Evolutionary conservation across 2,113 vertebrate genomes (phyloP), one percentile per base, ranked within the genome.

Genomic region (Aix galericulata): DNA sequence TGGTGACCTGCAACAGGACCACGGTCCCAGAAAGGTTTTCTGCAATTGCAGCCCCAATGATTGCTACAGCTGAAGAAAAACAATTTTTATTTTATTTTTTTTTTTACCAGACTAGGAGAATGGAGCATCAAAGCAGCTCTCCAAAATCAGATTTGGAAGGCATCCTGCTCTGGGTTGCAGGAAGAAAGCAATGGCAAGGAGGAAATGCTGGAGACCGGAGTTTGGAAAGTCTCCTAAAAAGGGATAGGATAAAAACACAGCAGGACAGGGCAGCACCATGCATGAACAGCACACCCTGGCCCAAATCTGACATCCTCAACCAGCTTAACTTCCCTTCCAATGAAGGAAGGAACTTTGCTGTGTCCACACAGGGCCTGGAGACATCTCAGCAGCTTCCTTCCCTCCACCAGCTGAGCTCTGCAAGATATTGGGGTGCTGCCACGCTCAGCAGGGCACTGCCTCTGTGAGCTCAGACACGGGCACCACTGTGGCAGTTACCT

Each of bases 361-460:
- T 21, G 21, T 21, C 38, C n/a, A 8, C 3, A 5, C 31, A 67
- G 36, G 13, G 56, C 25, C 53, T 6, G 27, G 34, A 58, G 38
- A 34, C 66, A 58, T 25, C 31, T 42, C 77, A 46, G 53, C 9
- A 44, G 55, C 55, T 59, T 59, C 27, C 46, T 7, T 56, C 34
- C 20, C 23, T 38, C 32, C 1, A 2, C 62, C 34, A 29, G 38
- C 32, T 36, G 55, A 0, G 5, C 13, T 34, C 67, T 40, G 11
- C n/a, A n/a, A 53, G 16, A 40, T 7, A 1, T 20, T 3, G 5
- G 58, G 77, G 38, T 38, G 50, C 13, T 5, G 9, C 40, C 0
- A 18, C 13, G 29, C 63, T 34, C 40, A n/a, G 66, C 22, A 3
- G 25, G 55, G 25, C 29, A 36, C 42, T 36, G 31, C 9, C 11